Evolutionary conservation across 2,797 vertebrate genomes (phyloP), one percentile per base, ranked within the genome.

Genomic region (Gambelia wislizenii): DNA sequence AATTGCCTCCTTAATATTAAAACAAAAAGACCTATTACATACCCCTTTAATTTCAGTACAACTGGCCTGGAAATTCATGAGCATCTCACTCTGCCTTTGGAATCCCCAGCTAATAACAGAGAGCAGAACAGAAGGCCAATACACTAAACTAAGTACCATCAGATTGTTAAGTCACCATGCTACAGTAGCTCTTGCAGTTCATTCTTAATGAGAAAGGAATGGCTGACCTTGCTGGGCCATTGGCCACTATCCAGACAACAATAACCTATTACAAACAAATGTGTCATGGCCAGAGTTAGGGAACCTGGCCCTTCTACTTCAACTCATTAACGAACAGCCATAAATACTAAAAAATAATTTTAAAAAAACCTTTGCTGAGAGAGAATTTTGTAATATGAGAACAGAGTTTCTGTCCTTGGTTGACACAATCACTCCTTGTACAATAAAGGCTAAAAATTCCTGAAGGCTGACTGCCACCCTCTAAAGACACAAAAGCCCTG

Each of bases 41-140:
- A 64, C 90, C 86, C 80, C 90, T 61, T 92, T 42, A 85, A 83
- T 87, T 95, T 90, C 92, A 83, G 91, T 88, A 92, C 87, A 95
- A 78, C 87, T 89, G 92, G 94, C 91, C 82, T 91, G 89, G 95
- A 95, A 93, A 94, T 91, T 61, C 91, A 72, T 1, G 2, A 81
- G 91, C 75, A 72, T 92, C 94, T 87, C 86, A 30, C 70, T 80
- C 85, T 9, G 56, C 0, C 0, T 91, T 93, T 89, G 80, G 86
- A 76, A 90, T 93, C 93, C 91, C 86, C 90, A 42, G 42, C 36
- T 88, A 91, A 85, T 89, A 75, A 18, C 88, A 72, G 79, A 89
- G 90, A 94, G 91, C 90, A 87, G 92, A 94, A 91, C 91, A 94
- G 90, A 93, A 95, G 93, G 94, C 87, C 94, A 92, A 89, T 85